Evolutionary conservation across 2,797 vertebrate species (phyloP).

Genomic region (Cryptoprocta ferox): DNA sequence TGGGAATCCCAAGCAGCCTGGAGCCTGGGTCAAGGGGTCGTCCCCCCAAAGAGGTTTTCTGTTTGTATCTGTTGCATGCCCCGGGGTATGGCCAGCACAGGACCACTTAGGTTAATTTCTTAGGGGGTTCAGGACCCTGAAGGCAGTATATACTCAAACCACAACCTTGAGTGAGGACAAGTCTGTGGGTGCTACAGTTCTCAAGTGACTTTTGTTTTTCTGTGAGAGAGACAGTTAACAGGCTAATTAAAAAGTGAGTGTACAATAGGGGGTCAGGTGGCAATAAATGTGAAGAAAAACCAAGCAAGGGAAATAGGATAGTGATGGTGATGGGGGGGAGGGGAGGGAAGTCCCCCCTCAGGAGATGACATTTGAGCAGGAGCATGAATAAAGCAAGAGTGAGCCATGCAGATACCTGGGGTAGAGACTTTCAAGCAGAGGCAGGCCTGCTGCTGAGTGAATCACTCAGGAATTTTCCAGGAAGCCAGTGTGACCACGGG

Average conservation of each 20-base stretch:
- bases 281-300: neutral
- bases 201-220: neutral
- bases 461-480: neutral
- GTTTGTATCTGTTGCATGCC: neutral
- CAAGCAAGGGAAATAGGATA: neutral
- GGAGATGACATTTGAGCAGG: neutral
- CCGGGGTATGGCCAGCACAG: neutral
- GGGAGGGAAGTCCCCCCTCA: neutral
- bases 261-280: neutral
- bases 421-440: neutral
- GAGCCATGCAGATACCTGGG: neutral
- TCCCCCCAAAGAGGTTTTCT: neutral
- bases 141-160: neutral
- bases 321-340: neutral
- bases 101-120: neutral
- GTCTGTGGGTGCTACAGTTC: neutral
- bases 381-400: neutral
- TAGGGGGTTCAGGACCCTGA: neutral
- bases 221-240: neutral
- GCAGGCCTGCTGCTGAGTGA: neutral
- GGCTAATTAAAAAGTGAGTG: neutral
- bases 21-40: accelerated
- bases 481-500: neutral
- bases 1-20: neutral
- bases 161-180: neutral